phyloP scores from a whole-genome alignment of 2,888 invertebrate species.

The Nomada fucata region DNA sequence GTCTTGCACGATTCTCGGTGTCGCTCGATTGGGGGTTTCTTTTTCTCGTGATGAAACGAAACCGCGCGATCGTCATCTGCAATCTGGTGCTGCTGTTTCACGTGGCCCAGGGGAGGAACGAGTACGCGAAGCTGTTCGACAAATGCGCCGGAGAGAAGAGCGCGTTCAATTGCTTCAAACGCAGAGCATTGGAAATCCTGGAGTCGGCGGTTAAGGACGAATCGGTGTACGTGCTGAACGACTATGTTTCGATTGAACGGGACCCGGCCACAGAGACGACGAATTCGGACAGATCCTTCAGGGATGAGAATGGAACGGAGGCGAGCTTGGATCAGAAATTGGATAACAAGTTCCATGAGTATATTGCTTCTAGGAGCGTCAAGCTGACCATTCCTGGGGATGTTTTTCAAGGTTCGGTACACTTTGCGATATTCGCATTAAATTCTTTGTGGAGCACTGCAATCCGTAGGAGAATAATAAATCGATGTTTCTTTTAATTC shows the following conservation, averaged over 20 bases:
- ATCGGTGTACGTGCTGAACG: slow-evolving; percentile 80
- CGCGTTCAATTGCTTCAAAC: slow-evolving; percentile 81
- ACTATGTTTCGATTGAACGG: slow-evolving; percentile 79
- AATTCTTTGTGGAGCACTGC: neutral
- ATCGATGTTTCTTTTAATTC: neutral
- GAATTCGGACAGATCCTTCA: slow-evolving; percentile 49
- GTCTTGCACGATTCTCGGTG: neutral
- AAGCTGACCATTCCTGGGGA: slow-evolving; percentile 82
- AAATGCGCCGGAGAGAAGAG: slow-evolving; percentile 81
- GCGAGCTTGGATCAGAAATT: slow-evolving; percentile 79
- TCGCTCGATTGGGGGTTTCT: neutral
- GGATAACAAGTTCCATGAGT: slow-evolving; percentile 81
- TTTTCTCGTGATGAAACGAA: slow-evolving; percentile 33
- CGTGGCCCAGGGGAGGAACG: slow-evolving; percentile 63
- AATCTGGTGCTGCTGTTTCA: slow-evolving; percentile 60
- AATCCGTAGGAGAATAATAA: neutral
- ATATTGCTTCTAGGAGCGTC: slow-evolving; percentile 80
- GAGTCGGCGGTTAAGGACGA: slow-evolving; percentile 80
- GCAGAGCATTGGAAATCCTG: slow-evolving; percentile 79
- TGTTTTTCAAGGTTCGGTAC: slow-evolving; percentile 80
- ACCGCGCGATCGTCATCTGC: slow-evolving; percentile 42
- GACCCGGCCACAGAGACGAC: slow-evolving; percentile 69
- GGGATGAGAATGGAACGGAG: slow-evolving; percentile 69
- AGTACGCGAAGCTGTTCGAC: slow-evolving; percentile 79
- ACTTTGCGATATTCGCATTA: neutral